A percentile compares a stretch with the other conserved stretches of the same genome.
Conservation (phyloP, 2,797 vertebrate genomes). For the Sebastes baramenuke region DNA sequence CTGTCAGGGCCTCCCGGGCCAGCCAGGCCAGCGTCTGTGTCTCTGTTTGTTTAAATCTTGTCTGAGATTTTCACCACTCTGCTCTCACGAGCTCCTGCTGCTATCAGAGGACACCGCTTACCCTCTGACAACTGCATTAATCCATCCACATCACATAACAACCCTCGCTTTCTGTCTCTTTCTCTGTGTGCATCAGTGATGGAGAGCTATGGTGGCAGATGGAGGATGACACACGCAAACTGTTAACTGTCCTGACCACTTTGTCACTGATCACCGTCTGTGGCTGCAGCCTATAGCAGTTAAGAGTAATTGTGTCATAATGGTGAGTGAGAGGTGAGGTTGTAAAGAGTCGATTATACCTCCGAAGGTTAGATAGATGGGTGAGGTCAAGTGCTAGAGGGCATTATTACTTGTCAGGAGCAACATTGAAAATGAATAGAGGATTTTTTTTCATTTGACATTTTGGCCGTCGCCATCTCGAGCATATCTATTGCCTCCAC, state of each 20-base stretch:
- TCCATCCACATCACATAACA: neutral
- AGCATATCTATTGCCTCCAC: too few species aligned
- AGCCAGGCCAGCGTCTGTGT: conserved; percentile 53
- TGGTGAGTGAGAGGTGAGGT: neutral
- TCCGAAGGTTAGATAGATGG: conserved; percentile 8
- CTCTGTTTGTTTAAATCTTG: conserved; percentile 81
- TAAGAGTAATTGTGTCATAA: conserved; percentile 18
- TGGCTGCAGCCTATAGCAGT: neutral
- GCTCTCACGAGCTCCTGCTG: conserved; percentile 47
- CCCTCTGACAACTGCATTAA: neutral
- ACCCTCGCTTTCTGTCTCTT: neutral
- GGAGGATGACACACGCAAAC: conserved; percentile 43
- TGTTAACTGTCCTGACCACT: conserved; percentile 21
- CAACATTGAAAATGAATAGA: conserved; percentile 1
- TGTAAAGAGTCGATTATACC: conserved; percentile 25
- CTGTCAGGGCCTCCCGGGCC: conserved; percentile 29
- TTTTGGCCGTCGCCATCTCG: too few species aligned
- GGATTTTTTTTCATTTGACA: neutral
- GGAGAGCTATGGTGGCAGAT: conserved; percentile 22
- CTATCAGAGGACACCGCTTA: conserved; percentile 26
- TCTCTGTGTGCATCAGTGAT: neutral
- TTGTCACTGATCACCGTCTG: conserved; percentile 15
- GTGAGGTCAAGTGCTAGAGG: conserved; percentile 2
- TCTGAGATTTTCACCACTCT: conserved; percentile 78
- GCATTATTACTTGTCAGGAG: conserved; percentile 20